Evolutionary conservation across 2,797 vertebrate species (phyloP).

Genomic region (Anas bahamensis): DNA sequence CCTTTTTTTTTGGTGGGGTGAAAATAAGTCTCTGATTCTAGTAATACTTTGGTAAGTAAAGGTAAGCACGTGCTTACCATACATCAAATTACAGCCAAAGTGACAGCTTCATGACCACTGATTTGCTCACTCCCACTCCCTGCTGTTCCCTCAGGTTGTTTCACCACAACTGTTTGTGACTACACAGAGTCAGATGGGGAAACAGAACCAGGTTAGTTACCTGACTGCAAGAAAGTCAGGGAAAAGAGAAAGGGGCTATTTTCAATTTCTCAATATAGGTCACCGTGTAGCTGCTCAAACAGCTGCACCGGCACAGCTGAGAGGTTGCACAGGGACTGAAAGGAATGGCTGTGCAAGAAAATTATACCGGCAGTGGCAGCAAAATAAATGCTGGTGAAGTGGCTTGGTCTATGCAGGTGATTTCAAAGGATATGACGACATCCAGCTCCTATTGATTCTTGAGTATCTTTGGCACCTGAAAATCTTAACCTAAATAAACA

Average conservation of each 20-base stretch:
- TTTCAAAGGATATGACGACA: not conserved
- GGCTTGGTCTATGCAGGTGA: not conserved
- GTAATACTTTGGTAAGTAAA: not conserved
- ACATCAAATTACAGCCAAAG: not conserved
- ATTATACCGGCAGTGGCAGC: not conserved
- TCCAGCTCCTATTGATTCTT: not conserved
- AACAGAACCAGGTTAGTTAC: not conserved
- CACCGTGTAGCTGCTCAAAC: not conserved
- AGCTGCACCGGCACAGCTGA: not conserved
- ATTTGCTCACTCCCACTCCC: not conserved
- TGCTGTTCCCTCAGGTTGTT: not conserved
- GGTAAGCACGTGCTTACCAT: fast-evolving
- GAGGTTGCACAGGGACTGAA: not conserved
- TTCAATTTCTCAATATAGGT: conserved; percentile 1
- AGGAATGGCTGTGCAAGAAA: not conserved
- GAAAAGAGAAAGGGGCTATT: not conserved
- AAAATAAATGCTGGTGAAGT: not conserved
- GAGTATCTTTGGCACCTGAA: not conserved
- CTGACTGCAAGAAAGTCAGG: not conserved
- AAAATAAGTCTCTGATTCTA: not conserved
- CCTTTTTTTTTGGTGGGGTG: not conserved
- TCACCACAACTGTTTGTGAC: not conserved
- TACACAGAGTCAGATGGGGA: not conserved
- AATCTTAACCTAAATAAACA: not conserved
- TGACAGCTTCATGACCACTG: not conserved